Conservation (phyloP, 1,140 invertebrate genomes). For the Trigoniulus corallinus region DNA sequence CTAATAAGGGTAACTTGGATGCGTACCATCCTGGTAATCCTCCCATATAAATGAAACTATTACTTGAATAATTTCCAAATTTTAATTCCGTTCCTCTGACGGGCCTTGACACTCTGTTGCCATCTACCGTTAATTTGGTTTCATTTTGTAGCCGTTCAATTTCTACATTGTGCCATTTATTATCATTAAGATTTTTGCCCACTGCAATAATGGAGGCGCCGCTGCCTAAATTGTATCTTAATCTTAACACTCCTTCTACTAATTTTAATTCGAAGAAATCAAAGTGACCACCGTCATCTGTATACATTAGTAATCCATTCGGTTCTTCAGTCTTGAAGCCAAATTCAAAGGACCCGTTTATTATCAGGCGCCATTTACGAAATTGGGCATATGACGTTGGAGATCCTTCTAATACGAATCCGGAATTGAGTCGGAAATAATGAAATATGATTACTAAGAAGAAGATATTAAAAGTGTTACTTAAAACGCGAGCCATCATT, state of each 20-base stretch:
- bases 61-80: constrained; percentile 63
- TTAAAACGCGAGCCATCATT: no score
- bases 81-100: constrained; percentile 67
- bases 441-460: no score
- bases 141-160: constrained; percentile 53
- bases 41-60: constrained; percentile 80
- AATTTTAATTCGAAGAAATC: constrained; percentile 92
- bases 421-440: no score
- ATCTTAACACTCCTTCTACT: constrained; percentile 68
- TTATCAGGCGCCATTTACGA: constrained; percentile 67
- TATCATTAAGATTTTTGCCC: constrained; percentile 66
- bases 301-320: constrained; percentile 75
- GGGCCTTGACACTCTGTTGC: constrained; percentile 44
- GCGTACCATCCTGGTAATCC: constrained; percentile 80
- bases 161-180: constrained; percentile 76
- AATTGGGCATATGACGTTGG: constrained; percentile 76
- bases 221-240: constrained; percentile 71
- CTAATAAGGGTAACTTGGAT: constrained; percentile 59
- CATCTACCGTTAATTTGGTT: constrained; percentile 65
- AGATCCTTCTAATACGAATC: constrained; percentile 47
- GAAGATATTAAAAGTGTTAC: no score
- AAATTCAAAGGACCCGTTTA: constrained; percentile 72
- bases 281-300: constrained; percentile 81
- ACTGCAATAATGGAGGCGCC: constrained; percentile 74
- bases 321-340: constrained; percentile 83